A percentile compares a stretch with the other conserved stretches of the same genome.
phyloP scores from a whole-genome alignment of 2,113 vertebrate species.

The Rhipidura dahli region DNA sequence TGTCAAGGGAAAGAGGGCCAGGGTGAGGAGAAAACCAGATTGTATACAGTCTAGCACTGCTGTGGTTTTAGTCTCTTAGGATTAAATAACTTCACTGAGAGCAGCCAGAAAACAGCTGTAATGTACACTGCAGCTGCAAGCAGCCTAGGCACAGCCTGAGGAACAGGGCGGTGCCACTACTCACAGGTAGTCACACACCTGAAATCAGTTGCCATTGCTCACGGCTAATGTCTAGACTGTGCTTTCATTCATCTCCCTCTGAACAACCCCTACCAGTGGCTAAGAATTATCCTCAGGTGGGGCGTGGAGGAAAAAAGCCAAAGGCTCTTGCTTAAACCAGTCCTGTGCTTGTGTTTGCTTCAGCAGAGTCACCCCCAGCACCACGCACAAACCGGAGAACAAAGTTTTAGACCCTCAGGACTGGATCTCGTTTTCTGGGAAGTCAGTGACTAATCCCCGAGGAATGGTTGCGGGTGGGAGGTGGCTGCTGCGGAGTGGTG shows the following conservation, averaged over 20 bases:
- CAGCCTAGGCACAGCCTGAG: background rate
- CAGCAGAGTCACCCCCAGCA: background rate
- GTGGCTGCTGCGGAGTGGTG: background rate
- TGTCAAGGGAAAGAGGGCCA: background rate
- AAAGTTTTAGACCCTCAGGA: background rate
- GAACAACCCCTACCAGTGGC: accelerated
- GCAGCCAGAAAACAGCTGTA: background rate
- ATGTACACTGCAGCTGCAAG: background rate
- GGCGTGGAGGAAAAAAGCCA: background rate
- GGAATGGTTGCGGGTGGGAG: background rate
- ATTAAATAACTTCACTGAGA: background rate
- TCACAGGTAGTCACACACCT: background rate
- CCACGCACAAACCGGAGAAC: accelerated
- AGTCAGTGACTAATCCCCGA: constrained; percentile 8
- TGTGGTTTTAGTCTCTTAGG: background rate
- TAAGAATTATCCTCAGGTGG: background rate
- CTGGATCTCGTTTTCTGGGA: background rate
- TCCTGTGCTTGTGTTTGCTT: background rate
- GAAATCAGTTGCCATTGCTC: background rate
- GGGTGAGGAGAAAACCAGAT: background rate
- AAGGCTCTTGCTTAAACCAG: background rate
- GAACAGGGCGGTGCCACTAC: background rate
- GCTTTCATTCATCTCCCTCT: background rate
- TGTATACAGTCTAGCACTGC: background rate
- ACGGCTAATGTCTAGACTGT: background rate